A percentile compares a stretch with the other conserved stretches of the same genome.
phyloP scores from a whole-genome alignment of 2,113 vertebrate species.

The Salminus brasiliensis region DNA sequence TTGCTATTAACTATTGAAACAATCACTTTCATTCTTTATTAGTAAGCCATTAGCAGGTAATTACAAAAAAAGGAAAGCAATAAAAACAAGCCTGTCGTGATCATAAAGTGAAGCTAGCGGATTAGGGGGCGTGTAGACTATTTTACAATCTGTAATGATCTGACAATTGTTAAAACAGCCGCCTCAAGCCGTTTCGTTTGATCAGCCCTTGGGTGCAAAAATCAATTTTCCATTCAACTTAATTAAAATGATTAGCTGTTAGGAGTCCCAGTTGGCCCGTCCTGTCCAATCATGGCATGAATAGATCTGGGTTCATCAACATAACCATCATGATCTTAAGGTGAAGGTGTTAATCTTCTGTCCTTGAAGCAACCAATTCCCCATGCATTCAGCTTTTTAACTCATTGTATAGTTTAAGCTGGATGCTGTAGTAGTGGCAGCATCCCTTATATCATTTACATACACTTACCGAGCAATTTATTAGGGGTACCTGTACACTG shows the following conservation, averaged over 20 bases:
- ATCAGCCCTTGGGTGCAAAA: neutral
- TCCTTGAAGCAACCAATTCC: neutral
- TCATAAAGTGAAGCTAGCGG: conserved; percentile 3
- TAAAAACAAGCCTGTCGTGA: neutral
- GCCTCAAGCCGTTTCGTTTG: neutral
- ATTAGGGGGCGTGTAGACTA: neutral
- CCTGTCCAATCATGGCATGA: conserved; percentile 10
- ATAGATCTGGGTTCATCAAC: neutral
- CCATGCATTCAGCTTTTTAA: neutral
- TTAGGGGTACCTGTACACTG: too few species aligned
- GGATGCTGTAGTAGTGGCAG: too few species aligned
- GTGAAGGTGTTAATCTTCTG: neutral
- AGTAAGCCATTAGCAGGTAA: conserved; percentile 13
- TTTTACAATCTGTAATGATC: neutral
- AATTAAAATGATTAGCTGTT: conserved; percentile 14
- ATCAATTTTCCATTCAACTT: neutral
- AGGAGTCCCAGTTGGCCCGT: neutral
- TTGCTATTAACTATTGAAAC: conserved; percentile 14
- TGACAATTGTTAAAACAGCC: neutral
- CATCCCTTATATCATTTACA: too few species aligned
- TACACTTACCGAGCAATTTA: too few species aligned
- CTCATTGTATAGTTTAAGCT: neutral
- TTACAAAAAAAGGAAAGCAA: neutral
- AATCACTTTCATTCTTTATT: neutral
- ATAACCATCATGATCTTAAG: neutral